Conservation (phyloP, 1,140 invertebrate species). For the Pomacea maculata region DNA sequence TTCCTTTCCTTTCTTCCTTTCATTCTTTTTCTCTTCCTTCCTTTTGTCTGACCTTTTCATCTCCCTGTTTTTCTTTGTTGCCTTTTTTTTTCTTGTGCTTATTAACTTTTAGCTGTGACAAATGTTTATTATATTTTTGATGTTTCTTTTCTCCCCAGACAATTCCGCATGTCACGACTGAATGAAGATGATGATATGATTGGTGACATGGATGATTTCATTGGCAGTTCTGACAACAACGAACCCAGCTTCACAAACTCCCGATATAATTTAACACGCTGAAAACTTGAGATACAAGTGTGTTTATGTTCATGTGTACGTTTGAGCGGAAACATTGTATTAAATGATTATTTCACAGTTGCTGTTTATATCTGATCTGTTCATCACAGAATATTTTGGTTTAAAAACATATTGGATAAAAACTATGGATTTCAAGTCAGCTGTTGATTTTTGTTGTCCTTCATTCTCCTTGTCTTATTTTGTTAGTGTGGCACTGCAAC, state of each 20-base stretch:
- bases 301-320: neutral
- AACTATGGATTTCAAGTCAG: no score
- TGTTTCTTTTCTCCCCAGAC: slow-evolving; percentile 23
- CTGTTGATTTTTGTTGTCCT: no score
- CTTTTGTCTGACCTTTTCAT: no score
- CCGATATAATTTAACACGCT: slow-evolving; percentile 8
- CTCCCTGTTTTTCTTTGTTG: no score
- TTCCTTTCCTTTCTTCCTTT: neutral
- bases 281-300: neutral
- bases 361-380: neutral
- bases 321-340: neutral
- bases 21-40: neutral
- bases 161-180: slow-evolving; percentile 45
- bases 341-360: neutral
- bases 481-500: no score
- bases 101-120: no score
- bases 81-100: no score
- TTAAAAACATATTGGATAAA: neutral
- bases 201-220: slow-evolving; percentile 41
- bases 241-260: slow-evolving; percentile 35
- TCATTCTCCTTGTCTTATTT: no score
- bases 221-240: slow-evolving; percentile 31
- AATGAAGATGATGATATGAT: slow-evolving; percentile 44
- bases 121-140: no score
- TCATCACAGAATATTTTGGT: neutral